Evolutionary conservation across 1,140 invertebrate species (phyloP).

Genomic region (Drosophila equinoxialis): DNA sequence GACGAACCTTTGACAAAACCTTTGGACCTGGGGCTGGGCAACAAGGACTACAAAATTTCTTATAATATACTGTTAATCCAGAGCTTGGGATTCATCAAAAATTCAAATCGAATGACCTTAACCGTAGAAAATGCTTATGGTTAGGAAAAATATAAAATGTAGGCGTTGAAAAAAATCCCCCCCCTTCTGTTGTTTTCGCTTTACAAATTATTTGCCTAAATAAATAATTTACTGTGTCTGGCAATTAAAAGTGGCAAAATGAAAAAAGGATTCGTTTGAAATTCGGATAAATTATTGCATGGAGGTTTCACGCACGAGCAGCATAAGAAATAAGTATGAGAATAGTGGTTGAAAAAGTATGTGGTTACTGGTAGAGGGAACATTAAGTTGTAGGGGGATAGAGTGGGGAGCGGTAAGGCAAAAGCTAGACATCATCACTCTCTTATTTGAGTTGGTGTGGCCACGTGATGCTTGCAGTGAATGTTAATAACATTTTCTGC

Average conservation of each 20-base stretch:
- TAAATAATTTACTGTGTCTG: slow-evolving; percentile 5
- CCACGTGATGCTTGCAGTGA: slow-evolving; percentile 65
- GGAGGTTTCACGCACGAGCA: neutral
- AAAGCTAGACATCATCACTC: slow-evolving; percentile 1
- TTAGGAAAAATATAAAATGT: too few species aligned
- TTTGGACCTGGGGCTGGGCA: neutral
- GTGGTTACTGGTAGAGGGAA: too few species aligned
- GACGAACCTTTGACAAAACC: neutral
- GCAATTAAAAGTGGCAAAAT: slow-evolving; percentile 5
- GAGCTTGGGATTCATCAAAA: too few species aligned
- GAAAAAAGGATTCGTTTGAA: neutral
- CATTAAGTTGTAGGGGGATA: neutral
- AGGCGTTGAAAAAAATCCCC: too few species aligned
- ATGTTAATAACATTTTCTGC: slow-evolving; percentile 76
- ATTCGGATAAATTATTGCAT: slow-evolving; percentile 2
- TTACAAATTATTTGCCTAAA: slow-evolving; percentile 1
- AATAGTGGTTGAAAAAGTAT: too few species aligned
- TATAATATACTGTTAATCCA: too few species aligned
- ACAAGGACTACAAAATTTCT: too few species aligned
- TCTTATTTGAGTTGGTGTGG: slow-evolving; percentile 54
- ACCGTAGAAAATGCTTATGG: too few species aligned
- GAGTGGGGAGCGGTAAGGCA: neutral
- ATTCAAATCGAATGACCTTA: too few species aligned
- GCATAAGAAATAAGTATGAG: neutral
- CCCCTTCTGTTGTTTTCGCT: neutral